A percentile compares a stretch with the other conserved stretches of the same genome.
phyloP scores from a whole-genome alignment of 2,888 invertebrate genomes.

The Choreutis nemorana region DNA sequence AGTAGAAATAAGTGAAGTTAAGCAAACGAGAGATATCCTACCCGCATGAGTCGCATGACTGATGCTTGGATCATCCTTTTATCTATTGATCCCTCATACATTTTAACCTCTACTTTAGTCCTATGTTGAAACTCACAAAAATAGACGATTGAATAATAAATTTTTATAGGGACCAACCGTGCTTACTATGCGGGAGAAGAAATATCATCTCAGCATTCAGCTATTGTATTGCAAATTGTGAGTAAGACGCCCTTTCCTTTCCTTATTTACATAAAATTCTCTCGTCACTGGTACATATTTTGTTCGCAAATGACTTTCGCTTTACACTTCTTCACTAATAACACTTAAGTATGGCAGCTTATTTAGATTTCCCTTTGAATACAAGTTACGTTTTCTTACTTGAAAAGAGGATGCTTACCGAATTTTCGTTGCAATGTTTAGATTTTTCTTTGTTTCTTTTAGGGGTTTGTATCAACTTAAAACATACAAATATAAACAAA shows the following conservation, averaged over 20 bases:
- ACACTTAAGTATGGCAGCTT: no score
- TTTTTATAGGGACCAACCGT: conserved; percentile 50
- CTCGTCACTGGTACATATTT: conserved; percentile 40
- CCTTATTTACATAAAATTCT: conserved; percentile 59
- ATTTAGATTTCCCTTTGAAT: no score
- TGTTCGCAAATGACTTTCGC: conserved; percentile 49
- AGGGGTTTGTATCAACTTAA: no score
- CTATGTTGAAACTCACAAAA: conserved; percentile 40
- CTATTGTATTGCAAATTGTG: conserved; percentile 64
- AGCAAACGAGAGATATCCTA: no score
- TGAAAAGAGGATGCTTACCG: no score
- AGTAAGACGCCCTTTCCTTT: conserved; percentile 48
- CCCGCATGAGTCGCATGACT: no score
- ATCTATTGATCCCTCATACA: conserved; percentile 40
- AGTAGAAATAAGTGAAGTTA: no score
- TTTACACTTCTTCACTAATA: conserved; percentile 21
- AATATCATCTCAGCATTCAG: conserved; percentile 57
- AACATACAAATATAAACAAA: no score
- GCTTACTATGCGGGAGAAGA: conserved; percentile 56
- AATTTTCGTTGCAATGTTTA: no score
- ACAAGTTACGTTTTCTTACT: no score
- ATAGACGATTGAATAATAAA: conserved; percentile 62
- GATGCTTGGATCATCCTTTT: conserved; percentile 21
- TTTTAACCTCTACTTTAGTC: conserved; percentile 46
- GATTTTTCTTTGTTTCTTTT: no score